Evolutionary conservation across 2,888 invertebrate species (phyloP).

Genomic region (Rotaria macrura): DNA sequence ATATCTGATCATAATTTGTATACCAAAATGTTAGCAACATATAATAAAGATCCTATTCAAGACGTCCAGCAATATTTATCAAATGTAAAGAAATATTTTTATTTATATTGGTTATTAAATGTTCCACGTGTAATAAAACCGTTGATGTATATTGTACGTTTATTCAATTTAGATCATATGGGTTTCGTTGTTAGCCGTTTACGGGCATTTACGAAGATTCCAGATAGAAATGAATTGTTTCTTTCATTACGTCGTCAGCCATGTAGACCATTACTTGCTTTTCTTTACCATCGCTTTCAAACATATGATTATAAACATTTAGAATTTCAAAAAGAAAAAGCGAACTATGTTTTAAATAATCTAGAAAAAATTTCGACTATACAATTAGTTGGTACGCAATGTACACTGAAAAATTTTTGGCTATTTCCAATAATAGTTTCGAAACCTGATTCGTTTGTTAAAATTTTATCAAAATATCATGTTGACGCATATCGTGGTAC

Average conservation of each 20-base stretch:
- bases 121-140: conserved; percentile 40
- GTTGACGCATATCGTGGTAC: conserved; percentile 49
- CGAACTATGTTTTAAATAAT: conserved; percentile 41
- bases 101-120: conserved; percentile 41
- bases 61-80: conserved; percentile 40
- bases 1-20: conserved; percentile 40
- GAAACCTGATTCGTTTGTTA: conserved; percentile 42
- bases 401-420: conserved; percentile 46
- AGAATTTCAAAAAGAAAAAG: conserved; percentile 40
- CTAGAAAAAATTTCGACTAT: not conserved
- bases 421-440: conserved; percentile 49
- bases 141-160: conserved; percentile 37
- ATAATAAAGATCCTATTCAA: conserved; percentile 41
- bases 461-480: conserved; percentile 41
- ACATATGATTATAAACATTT: conserved; percentile 39
- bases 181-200: conserved; percentile 41
- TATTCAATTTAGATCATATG: conserved; percentile 41
- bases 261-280: conserved; percentile 41
- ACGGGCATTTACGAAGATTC: conserved; percentile 43
- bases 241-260: conserved; percentile 43
- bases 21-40: conserved; percentile 39
- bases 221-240: conserved; percentile 37
- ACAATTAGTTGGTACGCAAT: conserved; percentile 40
- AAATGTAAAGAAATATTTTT: conserved; percentile 44
- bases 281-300: conserved; percentile 40